Conservation (phyloP, 2,113 vertebrate genomes). For the Lepus timidus region DNA sequence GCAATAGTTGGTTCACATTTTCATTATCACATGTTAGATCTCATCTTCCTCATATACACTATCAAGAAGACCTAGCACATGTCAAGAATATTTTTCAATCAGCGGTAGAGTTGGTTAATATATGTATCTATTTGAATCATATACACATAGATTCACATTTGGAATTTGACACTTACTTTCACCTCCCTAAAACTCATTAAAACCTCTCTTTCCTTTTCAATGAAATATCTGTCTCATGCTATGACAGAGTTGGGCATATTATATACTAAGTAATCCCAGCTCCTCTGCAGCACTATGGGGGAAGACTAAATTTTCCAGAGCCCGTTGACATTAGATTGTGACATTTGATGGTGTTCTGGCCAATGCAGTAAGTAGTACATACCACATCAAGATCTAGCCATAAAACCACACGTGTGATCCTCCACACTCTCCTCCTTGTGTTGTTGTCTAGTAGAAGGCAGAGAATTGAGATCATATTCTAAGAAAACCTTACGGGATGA, state of each 20-base stretch:
- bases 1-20: neutral
- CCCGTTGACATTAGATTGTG: neutral
- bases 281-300: neutral
- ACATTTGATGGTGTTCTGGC: neutral
- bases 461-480: neutral
- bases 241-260: neutral
- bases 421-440: neutral
- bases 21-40: neutral
- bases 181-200: slow-evolving; percentile 1
- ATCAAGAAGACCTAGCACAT: neutral
- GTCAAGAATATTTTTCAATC: slow-evolving; percentile 22
- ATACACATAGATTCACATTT: neutral
- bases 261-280: neutral
- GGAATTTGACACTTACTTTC: neutral
- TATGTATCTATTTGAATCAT: neutral
- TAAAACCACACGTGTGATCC: neutral
- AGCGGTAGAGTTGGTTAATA: neutral
- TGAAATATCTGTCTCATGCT: slow-evolving; percentile 7
- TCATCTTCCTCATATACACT: neutral
- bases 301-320: neutral
- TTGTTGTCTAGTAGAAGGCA: slow-evolving; percentile 32
- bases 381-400: neutral
- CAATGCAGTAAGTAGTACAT: neutral
- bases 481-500: neutral
- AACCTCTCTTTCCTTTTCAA: neutral